A percentile compares a stretch with the other conserved stretches of the same genome.
Evolutionary conservation across 2,113 vertebrate species (phyloP).

Genomic region (Caretta caretta): DNA sequence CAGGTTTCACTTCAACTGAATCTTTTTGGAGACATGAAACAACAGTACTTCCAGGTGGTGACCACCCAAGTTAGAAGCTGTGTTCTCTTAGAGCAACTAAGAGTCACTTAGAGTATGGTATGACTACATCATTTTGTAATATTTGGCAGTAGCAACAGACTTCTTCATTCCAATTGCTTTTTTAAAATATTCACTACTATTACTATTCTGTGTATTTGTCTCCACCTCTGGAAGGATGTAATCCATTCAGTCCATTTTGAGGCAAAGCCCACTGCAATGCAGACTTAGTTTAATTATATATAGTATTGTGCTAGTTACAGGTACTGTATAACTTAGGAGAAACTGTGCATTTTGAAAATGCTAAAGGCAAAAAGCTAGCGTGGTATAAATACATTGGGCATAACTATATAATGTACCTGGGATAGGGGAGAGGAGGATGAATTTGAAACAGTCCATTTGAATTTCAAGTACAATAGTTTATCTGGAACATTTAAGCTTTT

Average conservation of each 20-base stretch:
- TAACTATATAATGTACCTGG: neutral
- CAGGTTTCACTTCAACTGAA: neutral
- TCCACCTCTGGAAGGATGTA: neutral
- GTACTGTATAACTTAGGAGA: neutral
- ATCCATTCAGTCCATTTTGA: neutral
- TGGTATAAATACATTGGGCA: neutral
- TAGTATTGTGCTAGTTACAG: neutral
- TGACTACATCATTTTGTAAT: neutral
- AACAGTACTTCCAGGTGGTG: neutral
- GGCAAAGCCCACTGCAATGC: accelerated
- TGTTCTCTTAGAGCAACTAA: neutral
- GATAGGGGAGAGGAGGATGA: too few species aligned
- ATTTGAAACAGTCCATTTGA: neutral
- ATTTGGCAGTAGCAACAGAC: neutral
- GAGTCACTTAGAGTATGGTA: neutral
- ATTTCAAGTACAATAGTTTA: neutral
- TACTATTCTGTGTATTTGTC: neutral
- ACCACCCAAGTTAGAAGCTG: neutral
- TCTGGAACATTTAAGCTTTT: neutral
- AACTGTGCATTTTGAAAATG: neutral
- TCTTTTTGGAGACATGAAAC: neutral
- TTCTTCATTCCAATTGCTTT: accelerated
- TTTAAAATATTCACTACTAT: neutral
- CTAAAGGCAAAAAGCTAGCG: neutral
- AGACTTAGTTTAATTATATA: neutral